Evolutionary conservation across 1,140 invertebrate genomes (phyloP).

Genomic region (Hyphantria cunea): DNA sequence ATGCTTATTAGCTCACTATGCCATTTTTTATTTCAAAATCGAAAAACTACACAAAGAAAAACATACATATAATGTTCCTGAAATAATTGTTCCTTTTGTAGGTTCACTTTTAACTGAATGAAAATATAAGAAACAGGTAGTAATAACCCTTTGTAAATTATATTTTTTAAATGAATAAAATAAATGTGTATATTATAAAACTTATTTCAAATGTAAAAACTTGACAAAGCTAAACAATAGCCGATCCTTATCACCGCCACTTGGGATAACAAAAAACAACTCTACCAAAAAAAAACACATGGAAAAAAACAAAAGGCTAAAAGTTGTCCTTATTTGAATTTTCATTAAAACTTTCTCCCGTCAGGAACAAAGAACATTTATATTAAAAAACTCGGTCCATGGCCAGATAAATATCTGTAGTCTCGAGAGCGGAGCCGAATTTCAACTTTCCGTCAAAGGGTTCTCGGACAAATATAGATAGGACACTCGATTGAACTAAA

Average conservation of each 20-base stretch:
- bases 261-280: conserved; percentile 76
- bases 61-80: too few relatives aligned
- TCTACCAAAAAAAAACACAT: conserved; percentile 61
- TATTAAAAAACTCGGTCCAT: conserved; percentile 79
- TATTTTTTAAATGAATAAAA: too few relatives aligned
- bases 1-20: too few relatives aligned
- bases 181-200: too few relatives aligned
- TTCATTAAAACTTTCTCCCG: conserved; percentile 81
- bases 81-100: too few relatives aligned
- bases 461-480: conserved; percentile 39
- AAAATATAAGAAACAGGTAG: too few relatives aligned
- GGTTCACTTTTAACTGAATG: too few relatives aligned
- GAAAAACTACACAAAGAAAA: too few relatives aligned
- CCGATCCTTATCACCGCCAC: conserved; percentile 36
- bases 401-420: conserved; percentile 81
- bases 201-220: conserved; percentile 4
- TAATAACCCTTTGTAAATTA: too few relatives aligned
- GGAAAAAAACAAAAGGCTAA: conserved; percentile 75
- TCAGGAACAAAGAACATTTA: conserved; percentile 82
- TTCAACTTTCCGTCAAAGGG: conserved; percentile 66
- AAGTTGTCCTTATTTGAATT: conserved; percentile 82
- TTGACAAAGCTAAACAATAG: conserved; percentile 28
- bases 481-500: conserved; percentile 22
- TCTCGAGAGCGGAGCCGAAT: conserved; percentile 76
- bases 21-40: too few relatives aligned